Conservation (phyloP, 1,140 invertebrate genomes). For the Littorina saxatilis region DNA sequence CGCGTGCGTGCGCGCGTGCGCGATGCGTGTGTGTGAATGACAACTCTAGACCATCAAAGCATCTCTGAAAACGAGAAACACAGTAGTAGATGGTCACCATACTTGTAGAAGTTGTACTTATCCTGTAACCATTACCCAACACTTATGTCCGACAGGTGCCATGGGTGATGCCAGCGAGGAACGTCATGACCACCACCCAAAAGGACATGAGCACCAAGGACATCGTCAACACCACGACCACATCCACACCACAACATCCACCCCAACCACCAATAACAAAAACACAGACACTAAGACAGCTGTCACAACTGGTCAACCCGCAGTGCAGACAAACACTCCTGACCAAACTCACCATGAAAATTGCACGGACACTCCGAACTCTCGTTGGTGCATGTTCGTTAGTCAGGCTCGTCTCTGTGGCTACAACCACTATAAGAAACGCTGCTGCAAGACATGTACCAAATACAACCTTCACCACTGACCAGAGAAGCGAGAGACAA, state of each 20-base stretch:
- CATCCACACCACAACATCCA: not conserved
- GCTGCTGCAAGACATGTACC: constrained; percentile 68
- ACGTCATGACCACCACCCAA: not conserved
- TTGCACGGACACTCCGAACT: constrained; percentile 81
- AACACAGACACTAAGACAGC: not conserved
- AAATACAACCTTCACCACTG: constrained; percentile 44
- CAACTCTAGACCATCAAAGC: too few species aligned
- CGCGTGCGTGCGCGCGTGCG: not conserved
- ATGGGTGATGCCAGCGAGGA: constrained; percentile 3
- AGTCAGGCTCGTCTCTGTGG: constrained; percentile 68
- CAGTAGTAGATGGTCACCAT: too few species aligned
- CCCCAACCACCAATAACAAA: too few species aligned
- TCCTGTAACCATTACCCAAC: too few species aligned
- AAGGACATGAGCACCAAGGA: not conserved
- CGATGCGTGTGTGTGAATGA: not conserved
- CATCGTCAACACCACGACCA: not conserved
- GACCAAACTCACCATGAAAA: constrained; percentile 45
- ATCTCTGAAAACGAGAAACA: too few species aligned
- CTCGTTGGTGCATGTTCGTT: constrained; percentile 60
- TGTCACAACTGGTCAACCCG: not conserved
- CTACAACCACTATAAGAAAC: constrained; percentile 64
- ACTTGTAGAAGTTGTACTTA: too few species aligned
- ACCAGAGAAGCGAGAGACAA: not conserved
- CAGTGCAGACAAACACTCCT: not conserved
- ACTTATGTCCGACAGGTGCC: constrained; percentile 18